Conservation (phyloP, 2,888 invertebrate genomes). For the Tenodera sinensis region DNA sequence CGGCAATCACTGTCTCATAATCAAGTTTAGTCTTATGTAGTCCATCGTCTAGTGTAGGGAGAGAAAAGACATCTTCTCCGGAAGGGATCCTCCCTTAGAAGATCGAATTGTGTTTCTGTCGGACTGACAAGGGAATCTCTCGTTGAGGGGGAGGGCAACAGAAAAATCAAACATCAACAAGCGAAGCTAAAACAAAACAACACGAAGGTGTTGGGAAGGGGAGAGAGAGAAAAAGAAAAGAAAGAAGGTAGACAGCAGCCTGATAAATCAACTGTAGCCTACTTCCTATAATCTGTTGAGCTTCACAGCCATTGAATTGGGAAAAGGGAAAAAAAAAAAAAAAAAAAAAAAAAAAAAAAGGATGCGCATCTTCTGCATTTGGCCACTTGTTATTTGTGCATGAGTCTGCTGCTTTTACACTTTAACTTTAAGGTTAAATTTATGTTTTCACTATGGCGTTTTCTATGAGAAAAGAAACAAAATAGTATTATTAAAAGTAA, state of each 20-base stretch:
- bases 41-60: not conserved
- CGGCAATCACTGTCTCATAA: not conserved
- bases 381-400: no score
- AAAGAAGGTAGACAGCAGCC: not conserved
- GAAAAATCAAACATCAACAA: not conserved
- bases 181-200: not conserved
- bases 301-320: no score
- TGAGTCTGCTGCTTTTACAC: no score
- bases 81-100: not conserved
- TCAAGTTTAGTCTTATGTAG: not conserved
- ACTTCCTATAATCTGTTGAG: not conserved
- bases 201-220: not conserved
- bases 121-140: not conserved
- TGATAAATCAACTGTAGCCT: not conserved
- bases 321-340: no score
- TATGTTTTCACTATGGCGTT: no score
- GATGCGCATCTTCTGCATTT: no score
- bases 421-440: no score
- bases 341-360: no score
- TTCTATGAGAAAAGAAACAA: no score
- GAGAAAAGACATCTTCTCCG: not conserved
- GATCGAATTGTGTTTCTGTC: not conserved
- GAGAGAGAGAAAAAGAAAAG: not conserved
- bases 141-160: not conserved
- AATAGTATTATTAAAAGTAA: no score